Conservation (phyloP, 2,113 vertebrate species). For the Prunella fulvescens region DNA sequence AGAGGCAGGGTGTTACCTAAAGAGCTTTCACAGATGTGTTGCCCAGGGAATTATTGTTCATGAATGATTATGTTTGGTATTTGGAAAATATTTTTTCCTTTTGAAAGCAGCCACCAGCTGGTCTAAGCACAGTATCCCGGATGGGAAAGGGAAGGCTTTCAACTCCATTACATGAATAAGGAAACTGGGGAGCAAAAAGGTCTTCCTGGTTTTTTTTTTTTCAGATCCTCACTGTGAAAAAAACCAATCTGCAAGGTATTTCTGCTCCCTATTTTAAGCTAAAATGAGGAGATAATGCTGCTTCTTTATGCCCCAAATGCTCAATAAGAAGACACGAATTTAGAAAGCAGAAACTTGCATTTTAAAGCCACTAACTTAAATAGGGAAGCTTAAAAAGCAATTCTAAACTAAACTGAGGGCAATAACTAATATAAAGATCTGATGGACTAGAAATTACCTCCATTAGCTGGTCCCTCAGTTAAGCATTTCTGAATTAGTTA, state of each 20-base stretch:
- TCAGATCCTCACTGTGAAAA: background rate
- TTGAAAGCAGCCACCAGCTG: background rate
- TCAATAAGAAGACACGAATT: background rate
- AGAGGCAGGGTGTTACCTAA: background rate
- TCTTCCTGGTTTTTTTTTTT: background rate
- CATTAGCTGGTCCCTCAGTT: conserved; percentile 10
- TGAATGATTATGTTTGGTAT: background rate
- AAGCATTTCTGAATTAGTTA: conserved; percentile 18
- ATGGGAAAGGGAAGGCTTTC: background rate
- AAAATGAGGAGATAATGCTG: background rate
- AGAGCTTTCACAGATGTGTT: background rate
- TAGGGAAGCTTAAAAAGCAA: conserved; percentile 41
- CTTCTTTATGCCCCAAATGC: background rate
- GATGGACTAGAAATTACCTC: conserved; percentile 43
- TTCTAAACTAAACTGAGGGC: conserved; percentile 36
- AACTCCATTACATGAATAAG: background rate
- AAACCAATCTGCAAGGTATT: background rate
- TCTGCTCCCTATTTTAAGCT: background rate
- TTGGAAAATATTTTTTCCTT: background rate
- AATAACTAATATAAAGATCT: conserved; percentile 36
- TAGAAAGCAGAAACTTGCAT: background rate
- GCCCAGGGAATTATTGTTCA: background rate
- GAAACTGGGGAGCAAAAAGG: background rate
- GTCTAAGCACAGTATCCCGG: background rate
- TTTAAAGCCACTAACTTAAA: conserved; percentile 7